These are phyloP conservation scores for Sebastiscus tertius DNA, from an alignment of 2,797 vertebrate genomes.

Conservation along the genomic window DNA sequence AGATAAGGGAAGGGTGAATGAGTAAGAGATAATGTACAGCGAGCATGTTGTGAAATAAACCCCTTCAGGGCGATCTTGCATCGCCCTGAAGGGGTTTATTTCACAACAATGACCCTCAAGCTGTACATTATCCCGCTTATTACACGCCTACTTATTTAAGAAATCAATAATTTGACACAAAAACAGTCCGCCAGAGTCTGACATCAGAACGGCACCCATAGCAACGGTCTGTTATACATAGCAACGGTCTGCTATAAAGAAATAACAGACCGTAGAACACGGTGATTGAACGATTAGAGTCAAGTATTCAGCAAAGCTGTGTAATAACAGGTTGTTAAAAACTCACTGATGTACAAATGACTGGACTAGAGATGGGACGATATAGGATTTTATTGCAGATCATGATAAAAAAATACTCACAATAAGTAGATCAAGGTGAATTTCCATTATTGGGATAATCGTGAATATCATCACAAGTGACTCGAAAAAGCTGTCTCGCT, in stretches of 20 bases:
- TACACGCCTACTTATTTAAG: not conserved
- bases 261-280: not conserved
- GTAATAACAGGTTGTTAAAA: no score
- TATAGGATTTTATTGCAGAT: no score
- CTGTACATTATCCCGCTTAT: not conserved
- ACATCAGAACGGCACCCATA: not conserved
- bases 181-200: not conserved
- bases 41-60: not conserved
- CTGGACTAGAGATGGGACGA: not conserved
- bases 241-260: not conserved
- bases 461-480: no score
- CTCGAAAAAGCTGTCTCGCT: no score
- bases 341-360: not conserved
- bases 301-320: no score
- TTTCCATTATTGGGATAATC: no score
- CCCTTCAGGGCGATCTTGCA: no score
- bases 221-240: no score
- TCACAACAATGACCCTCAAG: not conserved
- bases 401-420: no score
- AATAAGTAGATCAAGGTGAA: no score
- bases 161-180: not conserved
- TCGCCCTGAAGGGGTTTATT: not conserved
- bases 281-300: not conserved
- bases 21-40: no score
- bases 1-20: not conserved